Percentiles rank a stretch among this genome's conserved stretches.
Evolutionary conservation across 2,888 invertebrate genomes (phyloP).

Genomic region (Drosophila picticornis): DNA sequence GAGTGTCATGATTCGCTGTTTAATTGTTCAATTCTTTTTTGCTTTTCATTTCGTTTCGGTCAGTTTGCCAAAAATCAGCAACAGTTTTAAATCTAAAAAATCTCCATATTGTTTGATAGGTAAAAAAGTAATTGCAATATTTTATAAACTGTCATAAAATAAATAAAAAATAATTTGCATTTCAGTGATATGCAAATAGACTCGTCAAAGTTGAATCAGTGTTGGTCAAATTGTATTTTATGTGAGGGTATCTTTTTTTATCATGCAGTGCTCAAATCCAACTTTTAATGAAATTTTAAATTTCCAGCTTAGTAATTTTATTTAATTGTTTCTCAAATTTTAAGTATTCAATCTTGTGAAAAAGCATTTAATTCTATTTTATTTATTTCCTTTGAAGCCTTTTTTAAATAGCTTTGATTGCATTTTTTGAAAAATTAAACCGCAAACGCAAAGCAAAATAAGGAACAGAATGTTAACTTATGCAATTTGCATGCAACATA

Average conservation of each 20-base stretch:
- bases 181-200: neutral
- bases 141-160: neutral
- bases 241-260: neutral
- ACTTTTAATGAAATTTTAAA: neutral
- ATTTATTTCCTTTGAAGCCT: neutral
- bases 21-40: conserved; percentile 10
- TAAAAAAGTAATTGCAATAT: neutral
- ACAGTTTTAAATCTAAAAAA: neutral
- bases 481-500: conserved; percentile 16
- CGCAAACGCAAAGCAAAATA: conserved; percentile 16
- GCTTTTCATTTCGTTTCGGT: neutral
- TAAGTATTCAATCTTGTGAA: neutral
- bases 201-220: neutral
- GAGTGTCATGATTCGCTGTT: conserved; percentile 8
- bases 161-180: neutral
- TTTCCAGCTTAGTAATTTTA: neutral
- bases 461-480: neutral
- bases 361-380: neutral
- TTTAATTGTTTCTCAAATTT: neutral
- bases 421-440: conserved; percentile 6
- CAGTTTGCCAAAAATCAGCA: neutral
- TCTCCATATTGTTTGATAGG: neutral
- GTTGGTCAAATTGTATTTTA: neutral
- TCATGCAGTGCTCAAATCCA: neutral
- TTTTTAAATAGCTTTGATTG: conserved; percentile 12